Base-by-base conservation (phyloP, 2,113 vertebrate genomes). In the Seriola rivoliana region DNA sequence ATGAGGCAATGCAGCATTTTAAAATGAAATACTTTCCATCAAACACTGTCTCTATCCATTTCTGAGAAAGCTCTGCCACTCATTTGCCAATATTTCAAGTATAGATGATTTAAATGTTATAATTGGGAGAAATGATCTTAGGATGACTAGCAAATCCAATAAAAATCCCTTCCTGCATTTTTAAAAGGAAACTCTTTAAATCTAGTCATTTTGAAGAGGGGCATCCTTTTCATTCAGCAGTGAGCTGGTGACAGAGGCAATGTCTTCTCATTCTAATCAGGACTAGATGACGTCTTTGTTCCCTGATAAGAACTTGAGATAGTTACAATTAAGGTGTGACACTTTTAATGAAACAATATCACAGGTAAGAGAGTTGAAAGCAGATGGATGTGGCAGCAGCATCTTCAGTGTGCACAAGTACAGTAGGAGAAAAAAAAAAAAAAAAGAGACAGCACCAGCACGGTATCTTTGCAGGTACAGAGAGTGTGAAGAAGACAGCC, bases 401-500 rank as follows among this genome's bases (percentile, higher is more conserved):
- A 36, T 54, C 62, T 8, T 65, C 50, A 48, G 34, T 54, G 46
- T 65, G 48, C 0, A 11, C 58, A 54, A 67, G 46, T 52, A 72
- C 19, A n/a, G 44, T 17, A 42, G 62, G 50, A 71, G 5, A 67
- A 52, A 8, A 23, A 38, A 46, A 9, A 6, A 59, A 25, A 2
- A 34, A 38, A 36, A 59, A 23, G 36, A 36, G 32, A 73, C 59
- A 57, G 44, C 44, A 5, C 11, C 42, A 72, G 42, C 65, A 63
- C 3, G 7, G 9, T 54, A 59, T 86, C 63, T 74, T 85, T 63
- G 73, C 84, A 67, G 69, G 71, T 86, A 70, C 36, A 79, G 57
- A 34, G 69, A 80, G 81, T 81, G 81, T 83, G 79, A 89, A 85
- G 70, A 32, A 81, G 75, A 75, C 84, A 82, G 74, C 74, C 16